Evolutionary conservation across 1,140 invertebrate genomes (phyloP).

Genomic region (Argopecten irradians): DNA sequence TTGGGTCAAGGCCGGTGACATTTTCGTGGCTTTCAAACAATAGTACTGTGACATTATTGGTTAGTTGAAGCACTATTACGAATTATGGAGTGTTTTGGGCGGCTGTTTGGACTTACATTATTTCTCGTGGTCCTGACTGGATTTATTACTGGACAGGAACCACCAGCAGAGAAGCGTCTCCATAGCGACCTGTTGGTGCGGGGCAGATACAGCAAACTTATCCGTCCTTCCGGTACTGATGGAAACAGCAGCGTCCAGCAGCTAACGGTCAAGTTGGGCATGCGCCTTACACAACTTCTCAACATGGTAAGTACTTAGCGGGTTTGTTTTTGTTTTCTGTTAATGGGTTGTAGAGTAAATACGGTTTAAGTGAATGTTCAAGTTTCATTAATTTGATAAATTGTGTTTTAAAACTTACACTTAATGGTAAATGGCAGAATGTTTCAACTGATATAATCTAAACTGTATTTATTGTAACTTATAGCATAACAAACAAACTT

Average conservation of each 20-base stretch:
- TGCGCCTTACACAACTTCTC: constrained; percentile 93
- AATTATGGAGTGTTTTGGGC: not conserved
- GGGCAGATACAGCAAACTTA: constrained; percentile 94
- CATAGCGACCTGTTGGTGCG: constrained; percentile 84
- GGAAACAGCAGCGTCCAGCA: constrained; percentile 88
- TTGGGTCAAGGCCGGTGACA: not conserved
- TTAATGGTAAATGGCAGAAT: no score
- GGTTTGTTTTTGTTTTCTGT: not conserved
- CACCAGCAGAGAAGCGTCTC: constrained; percentile 65
- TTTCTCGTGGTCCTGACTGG: not conserved
- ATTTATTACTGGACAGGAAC: not conserved
- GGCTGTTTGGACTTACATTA: not conserved
- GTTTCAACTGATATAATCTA: no score
- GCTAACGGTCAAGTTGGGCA: constrained; percentile 92
- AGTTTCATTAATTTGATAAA: no score
- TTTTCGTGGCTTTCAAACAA: not conserved
- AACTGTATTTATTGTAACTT: no score
- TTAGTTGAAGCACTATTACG: not conserved
- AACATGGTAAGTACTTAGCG: constrained; percentile 89
- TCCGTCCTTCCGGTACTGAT: constrained; percentile 86
- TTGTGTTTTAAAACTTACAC: no score
- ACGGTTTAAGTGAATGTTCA: not conserved
- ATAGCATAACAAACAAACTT: no score
- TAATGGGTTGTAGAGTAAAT: not conserved
- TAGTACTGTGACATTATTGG: not conserved